Base-by-base conservation (phyloP, 2,888 invertebrate genomes). In the Parnassius mnemosyne region DNA sequence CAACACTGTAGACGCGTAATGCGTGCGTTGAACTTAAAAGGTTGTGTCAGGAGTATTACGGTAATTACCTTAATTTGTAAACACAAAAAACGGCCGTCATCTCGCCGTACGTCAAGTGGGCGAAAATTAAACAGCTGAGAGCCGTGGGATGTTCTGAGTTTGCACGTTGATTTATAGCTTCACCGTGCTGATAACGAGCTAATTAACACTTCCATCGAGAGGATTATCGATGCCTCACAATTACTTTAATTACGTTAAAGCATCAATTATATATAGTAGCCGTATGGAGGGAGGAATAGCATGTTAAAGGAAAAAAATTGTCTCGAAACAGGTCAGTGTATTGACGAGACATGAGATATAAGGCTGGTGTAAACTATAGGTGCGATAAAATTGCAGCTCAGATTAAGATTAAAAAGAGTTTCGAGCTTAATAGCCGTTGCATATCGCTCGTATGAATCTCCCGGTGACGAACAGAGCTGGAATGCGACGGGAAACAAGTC, bases 31-130 rank as follows among this genome's bases (percentile, higher is more conserved):
- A 89, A 88, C 87, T 86, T 86, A 88, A 86, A 88, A 87, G 87
- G 87, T 85, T 87, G 85, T 86, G 88, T 87, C 87, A 85, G 84
- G 77, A 79, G 79, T 85, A 87, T 87, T 87, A 87, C 83, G 78
- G 85, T 85, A 87, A 87, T 88, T 86, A 84, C 84, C 81, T 88
- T 87, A 89, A 89, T 88, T 86, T 87, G 87, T 87, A 84, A 88
- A 85, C 83, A 87, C 79, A 86, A 88, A 86, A 88, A 87, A 84
- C 74, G 77, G 69, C 78, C 79, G 81, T 81, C 81, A 77, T 68
- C 72, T 74, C 71, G 69, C 71, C 76, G 77, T 80, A 75, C 72
- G 76, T 80, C 80, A 76, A 82, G 71, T 65, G 74, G 77, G 76
- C 74, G 78, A 77, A 79, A 80, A 80, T 84, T 79, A 77, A 82